A percentile compares a stretch with the other conserved stretches of the same genome.
Conservation (phyloP, 2,113 vertebrate genomes). For the Xenopus laevis region DNA sequence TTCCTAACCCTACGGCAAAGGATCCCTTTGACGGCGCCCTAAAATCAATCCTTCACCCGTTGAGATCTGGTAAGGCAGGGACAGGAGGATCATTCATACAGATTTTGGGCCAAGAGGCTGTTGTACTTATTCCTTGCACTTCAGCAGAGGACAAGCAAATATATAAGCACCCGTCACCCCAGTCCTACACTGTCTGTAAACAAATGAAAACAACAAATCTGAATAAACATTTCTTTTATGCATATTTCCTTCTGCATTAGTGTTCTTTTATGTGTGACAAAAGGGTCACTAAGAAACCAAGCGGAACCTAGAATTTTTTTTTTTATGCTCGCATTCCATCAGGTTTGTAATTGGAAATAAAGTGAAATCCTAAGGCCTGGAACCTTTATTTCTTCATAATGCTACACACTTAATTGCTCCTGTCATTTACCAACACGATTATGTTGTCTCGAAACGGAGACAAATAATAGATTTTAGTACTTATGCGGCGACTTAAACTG, state of each 20-base stretch:
- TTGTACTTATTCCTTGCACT: too few relatives aligned
- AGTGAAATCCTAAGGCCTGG: conserved; percentile 51
- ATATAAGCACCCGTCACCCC: neutral
- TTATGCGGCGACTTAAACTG: conserved; percentile 56
- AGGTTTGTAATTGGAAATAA: conserved; percentile 51
- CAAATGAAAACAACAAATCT: conserved; percentile 2
- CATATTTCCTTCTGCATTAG: conserved; percentile 17
- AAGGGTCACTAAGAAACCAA: conserved; percentile 43
- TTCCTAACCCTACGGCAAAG: too few relatives aligned
- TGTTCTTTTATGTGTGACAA: conserved; percentile 36
- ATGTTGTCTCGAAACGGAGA: conserved; percentile 55
- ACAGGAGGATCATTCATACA: too few relatives aligned
- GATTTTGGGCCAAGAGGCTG: too few relatives aligned
- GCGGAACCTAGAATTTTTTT: conserved; percentile 39
- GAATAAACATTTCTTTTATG: conserved; percentile 27
- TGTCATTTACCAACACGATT: conserved; percentile 54
- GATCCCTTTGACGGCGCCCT: too few relatives aligned
- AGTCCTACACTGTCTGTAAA: conserved; percentile 8
- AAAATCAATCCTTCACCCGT: too few relatives aligned
- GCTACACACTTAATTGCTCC: conserved; percentile 49
- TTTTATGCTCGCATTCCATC: conserved; percentile 38
- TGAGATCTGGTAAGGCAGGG: too few relatives aligned
- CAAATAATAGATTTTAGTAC: conserved; percentile 53
- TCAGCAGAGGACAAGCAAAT: too few relatives aligned
- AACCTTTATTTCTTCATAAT: conserved; percentile 52